Percentiles rank a stretch among this genome's conserved stretches.
Evolutionary conservation across 2,888 invertebrate species (phyloP).

Genomic region (Diaprepes abbreviatus): DNA sequence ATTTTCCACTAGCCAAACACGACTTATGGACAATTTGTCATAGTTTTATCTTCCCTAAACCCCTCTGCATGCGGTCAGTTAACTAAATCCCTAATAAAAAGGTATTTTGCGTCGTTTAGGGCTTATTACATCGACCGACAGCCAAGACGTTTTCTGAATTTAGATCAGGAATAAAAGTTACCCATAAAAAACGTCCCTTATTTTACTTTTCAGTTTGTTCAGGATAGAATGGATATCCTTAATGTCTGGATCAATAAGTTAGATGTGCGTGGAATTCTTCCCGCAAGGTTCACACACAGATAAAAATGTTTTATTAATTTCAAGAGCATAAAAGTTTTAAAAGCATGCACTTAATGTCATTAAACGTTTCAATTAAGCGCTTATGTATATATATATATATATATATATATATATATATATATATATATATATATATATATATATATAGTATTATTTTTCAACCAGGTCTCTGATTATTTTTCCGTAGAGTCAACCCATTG

Average conservation of each 20-base stretch:
- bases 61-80: slow-evolving; percentile 38
- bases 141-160: slow-evolving; percentile 41
- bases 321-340: too few relatives aligned
- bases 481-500: too few relatives aligned
- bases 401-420: slow-evolving; percentile 17
- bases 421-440: slow-evolving; percentile 17
- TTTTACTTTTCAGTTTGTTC: slow-evolving; percentile 35
- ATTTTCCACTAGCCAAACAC: too few relatives aligned
- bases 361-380: too few relatives aligned
- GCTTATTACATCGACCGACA: slow-evolving; percentile 40
- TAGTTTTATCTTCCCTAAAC: not conserved
- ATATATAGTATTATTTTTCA: too few relatives aligned
- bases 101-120: slow-evolving; percentile 37
- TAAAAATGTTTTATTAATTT: too few relatives aligned
- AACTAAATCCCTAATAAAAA: slow-evolving; percentile 46
- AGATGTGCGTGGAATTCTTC: too few relatives aligned
- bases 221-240: slow-evolving; percentile 5
- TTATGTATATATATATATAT: slow-evolving; percentile 7
- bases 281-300: too few relatives aligned
- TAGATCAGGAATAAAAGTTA: slow-evolving; percentile 28
- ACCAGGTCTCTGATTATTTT: too few relatives aligned
- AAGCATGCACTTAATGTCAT: too few relatives aligned
- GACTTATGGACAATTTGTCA: too few relatives aligned
- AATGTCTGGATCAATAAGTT: not conserved
- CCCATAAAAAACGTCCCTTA: slow-evolving; percentile 39